Conservation (phyloP, 2,797 vertebrate genomes). For the Emydoidea blandingii region DNA sequence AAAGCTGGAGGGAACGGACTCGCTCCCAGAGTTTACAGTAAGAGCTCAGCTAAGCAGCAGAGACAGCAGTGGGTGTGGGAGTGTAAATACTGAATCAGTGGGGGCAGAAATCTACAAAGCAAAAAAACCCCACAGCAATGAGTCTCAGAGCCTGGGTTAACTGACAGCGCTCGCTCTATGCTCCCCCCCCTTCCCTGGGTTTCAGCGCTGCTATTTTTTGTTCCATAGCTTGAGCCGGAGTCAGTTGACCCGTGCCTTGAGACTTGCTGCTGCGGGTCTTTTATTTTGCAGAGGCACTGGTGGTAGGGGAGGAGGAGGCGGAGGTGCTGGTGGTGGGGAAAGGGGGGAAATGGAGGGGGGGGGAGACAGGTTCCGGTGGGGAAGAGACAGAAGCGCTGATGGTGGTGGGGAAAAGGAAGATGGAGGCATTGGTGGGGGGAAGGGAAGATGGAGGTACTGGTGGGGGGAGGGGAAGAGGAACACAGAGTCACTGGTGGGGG, state of each 20-base stretch:
- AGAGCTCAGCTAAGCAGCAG: conserved; percentile 35
- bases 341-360: neutral
- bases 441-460: neutral
- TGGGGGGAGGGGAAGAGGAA: neutral
- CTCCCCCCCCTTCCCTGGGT: neutral
- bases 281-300: neutral
- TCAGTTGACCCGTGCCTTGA: neutral
- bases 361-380: neutral
- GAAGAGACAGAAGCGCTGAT: neutral
- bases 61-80: neutral
- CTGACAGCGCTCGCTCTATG: neutral
- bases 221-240: neutral
- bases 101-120: neutral
- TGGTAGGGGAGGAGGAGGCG: accelerated
- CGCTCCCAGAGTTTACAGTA: conserved; percentile 94
- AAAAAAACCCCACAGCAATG: neutral
- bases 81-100: neutral
- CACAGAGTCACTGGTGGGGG: neutral
- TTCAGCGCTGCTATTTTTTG: neutral
- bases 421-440: no score
- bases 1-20: conserved; percentile 88
- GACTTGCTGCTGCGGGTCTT: neutral
- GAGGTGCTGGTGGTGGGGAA: no score
- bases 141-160: neutral
- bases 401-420: no score